Evolutionary conservation across 2,797 vertebrate species (phyloP), one percentile per base, ranked within the genome.

Genomic region (Mormyrus hasselquistii): DNA sequence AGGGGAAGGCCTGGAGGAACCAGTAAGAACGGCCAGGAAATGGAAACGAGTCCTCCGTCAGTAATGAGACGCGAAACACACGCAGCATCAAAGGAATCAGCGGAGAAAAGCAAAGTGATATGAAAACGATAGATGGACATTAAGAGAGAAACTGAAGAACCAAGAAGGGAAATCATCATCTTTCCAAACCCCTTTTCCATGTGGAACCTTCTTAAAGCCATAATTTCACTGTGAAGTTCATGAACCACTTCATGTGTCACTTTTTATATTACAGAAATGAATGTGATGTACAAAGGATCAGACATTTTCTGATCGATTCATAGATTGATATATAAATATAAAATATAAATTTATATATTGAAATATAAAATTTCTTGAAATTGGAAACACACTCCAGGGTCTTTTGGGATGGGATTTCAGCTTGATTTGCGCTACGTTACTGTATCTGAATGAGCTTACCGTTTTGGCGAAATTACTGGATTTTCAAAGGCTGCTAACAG

Each of bases 1-100:
- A 99, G 53, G 97, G 96, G 44, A 99, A 99, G 0, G 98, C 98
- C 98, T 99, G 92, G 0, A 88, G 79, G 65, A 47, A 16, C 34
- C 16, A 41, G 19, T 22, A 49, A 49, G n/a, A 85, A 53, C 0
- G 10, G 0, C 22, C 0, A 79, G 19, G 34, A 79, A 1, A 25
- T n/a, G 19, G 44, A 22, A 50, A 50, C 3, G n/a, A 47, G 38
- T 0, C 38, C 44, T 12, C 79, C 19, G 3, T 3, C 47, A 12
- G 2, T 6, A 52, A 47, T 2, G n/a, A 44, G 62, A 44, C 1
- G 5, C 34, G 7, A 38, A 87, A 87, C 16, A 16, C 16, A 86
- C 2, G 0, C 19, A 50, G 12, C 2, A 1, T n/a, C 12, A 89
- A 85, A 19, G 10, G 49, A 44, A n/a, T 55, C 25, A 5, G 8